phyloP scores from a whole-genome alignment of 2,888 invertebrate species.

The Eueremaeus valkanovi region DNA sequence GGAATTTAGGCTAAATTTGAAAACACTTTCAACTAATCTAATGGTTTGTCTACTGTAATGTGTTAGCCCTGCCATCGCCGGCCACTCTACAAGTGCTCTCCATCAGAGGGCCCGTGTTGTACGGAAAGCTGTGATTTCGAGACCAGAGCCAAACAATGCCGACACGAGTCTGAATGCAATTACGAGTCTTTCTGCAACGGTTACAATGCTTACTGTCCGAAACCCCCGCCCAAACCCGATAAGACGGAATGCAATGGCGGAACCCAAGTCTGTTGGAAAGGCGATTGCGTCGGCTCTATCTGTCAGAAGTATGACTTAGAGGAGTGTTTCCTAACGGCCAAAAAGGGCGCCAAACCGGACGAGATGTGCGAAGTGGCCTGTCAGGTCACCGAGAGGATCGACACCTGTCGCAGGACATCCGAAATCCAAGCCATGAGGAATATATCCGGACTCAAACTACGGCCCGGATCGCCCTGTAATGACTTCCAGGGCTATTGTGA shows the following conservation, averaged over 20 bases:
- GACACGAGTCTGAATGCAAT: conserved; percentile 67
- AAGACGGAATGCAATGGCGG: conserved; percentile 95
- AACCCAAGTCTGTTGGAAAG: conserved; percentile 62
- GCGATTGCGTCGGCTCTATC: conserved; percentile 91
- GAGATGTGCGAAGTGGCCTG: conserved; percentile 96
- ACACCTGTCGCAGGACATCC: conserved; percentile 77
- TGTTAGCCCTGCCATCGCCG: conserved; percentile 71
- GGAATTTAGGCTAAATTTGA: too few relatives aligned
- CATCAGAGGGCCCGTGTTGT: conserved; percentile 97
- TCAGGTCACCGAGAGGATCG: conserved; percentile 62
- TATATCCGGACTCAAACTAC: conserved; percentile 56
- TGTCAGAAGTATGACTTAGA: conserved; percentile 90
- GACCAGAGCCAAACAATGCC: conserved; percentile 55
- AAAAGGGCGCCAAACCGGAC: conserved; percentile 60
- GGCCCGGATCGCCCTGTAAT: conserved; percentile 96
- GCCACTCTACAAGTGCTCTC: conserved; percentile 77
- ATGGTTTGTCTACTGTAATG: not conserved
- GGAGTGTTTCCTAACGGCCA: conserved; percentile 89
- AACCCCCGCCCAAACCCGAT: conserved; percentile 67
- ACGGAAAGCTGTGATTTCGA: conserved; percentile 73
- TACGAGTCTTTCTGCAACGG: conserved; percentile 83
- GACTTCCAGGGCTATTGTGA: conserved; percentile 99
- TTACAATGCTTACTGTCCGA: conserved; percentile 78
- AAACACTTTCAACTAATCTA: not conserved
- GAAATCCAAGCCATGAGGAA: conserved; percentile 60